A percentile compares a stretch with the other conserved stretches of the same genome.
Evolutionary conservation across 2,113 vertebrate species (phyloP).

Genomic region (Microtus ochrogaster): DNA sequence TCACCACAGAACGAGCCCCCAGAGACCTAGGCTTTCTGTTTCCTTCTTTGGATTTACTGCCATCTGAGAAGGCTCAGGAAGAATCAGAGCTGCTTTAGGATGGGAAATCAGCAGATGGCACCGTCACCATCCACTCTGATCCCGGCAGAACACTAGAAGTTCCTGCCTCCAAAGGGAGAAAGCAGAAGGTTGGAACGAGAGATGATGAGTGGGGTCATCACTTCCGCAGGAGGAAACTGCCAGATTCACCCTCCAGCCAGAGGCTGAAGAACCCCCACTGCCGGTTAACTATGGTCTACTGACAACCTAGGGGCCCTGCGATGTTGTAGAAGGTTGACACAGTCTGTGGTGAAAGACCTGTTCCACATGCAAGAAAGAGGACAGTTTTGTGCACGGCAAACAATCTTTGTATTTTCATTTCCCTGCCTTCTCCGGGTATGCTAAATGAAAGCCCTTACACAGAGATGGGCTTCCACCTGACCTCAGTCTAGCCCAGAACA

Average conservation of each 20-base stretch:
- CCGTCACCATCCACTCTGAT: slow-evolving; percentile 70
- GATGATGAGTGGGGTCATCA: not conserved
- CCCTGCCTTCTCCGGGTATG: not conserved
- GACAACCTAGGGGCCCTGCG: not conserved
- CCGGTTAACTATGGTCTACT: not conserved
- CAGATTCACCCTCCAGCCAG: not conserved
- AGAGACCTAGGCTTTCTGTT: not conserved
- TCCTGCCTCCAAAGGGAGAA: not conserved
- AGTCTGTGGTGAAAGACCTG: slow-evolving; percentile 28
- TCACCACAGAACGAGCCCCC: not conserved
- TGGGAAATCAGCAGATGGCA: slow-evolving; percentile 76
- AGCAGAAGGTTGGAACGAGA: not conserved
- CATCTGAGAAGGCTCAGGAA: slow-evolving; percentile 48
- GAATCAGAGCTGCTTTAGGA: slow-evolving; percentile 67
- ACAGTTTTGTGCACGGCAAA: slow-evolving; percentile 15
- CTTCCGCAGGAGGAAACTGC: not conserved
- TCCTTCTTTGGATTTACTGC: not conserved
- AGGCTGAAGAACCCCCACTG: not conserved
- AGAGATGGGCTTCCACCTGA: not conserved
- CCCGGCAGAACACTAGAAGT: slow-evolving; percentile 61
- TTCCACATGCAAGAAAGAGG: not conserved
- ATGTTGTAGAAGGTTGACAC: not conserved
- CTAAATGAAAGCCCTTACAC: not conserved
- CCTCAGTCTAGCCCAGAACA: not conserved
- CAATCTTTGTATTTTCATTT: not conserved